A percentile compares a stretch with the other conserved stretches of the same genome.
Evolutionary conservation across 2,113 vertebrate genomes (phyloP).

Genomic region (Perognathus longimembris): DNA sequence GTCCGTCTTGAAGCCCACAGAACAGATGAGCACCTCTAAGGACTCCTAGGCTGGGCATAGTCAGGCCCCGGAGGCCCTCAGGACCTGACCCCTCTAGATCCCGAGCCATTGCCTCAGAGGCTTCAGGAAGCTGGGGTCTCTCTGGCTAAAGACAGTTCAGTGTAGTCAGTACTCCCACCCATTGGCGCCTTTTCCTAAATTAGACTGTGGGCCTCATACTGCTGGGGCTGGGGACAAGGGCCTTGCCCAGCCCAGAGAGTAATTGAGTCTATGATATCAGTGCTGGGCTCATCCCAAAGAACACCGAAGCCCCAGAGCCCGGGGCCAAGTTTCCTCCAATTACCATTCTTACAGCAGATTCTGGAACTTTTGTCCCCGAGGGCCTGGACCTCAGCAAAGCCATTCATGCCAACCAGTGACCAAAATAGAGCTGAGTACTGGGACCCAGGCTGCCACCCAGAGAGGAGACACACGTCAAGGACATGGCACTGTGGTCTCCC

Average conservation of each 20-base stretch:
- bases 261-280: constrained; percentile 28
- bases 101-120: neutral
- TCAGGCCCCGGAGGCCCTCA: neutral
- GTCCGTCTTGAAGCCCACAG: fast-evolving
- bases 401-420: neutral
- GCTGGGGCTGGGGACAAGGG: constrained; percentile 7
- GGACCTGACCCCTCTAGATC: neutral
- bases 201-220: neutral
- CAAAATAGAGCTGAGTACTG: constrained; percentile 51
- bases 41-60: neutral
- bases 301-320: constrained; percentile 15
- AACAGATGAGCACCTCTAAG: neutral
- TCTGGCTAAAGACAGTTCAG: neutral
- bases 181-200: constrained; percentile 55
- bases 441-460: neutral
- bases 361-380: constrained; percentile 10
- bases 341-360: constrained; percentile 62
- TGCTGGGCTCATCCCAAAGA: constrained; percentile 13
- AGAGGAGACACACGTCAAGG: constrained; percentile 37
- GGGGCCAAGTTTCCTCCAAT: constrained; percentile 46
- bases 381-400: neutral
- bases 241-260: neutral
- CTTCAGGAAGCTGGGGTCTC: neutral
- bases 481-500: neutral
- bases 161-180: constrained; percentile 1